phyloP scores from a whole-genome alignment of 1,140 invertebrate genomes.

The Mycetomoellerius zeteki region DNA sequence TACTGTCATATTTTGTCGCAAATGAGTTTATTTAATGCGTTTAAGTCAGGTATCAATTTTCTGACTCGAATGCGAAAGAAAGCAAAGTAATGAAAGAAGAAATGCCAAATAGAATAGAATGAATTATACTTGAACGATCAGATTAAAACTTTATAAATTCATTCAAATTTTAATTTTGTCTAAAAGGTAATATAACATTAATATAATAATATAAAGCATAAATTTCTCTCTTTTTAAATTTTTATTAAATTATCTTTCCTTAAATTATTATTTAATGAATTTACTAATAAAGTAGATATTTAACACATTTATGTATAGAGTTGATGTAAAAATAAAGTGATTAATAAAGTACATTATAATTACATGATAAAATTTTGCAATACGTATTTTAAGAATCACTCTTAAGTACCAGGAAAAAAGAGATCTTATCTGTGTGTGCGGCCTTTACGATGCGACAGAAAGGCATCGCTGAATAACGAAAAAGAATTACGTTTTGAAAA shows the following conservation, averaged over 20 bases:
- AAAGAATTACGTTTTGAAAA: slow-evolving; percentile 74
- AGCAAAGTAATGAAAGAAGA: not conserved
- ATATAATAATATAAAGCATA: not conserved
- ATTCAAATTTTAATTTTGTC: not conserved
- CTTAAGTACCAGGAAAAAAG: not conserved
- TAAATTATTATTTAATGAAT: too few relatives aligned
- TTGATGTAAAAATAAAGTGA: not conserved
- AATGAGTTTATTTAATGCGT: slow-evolving; percentile 13
- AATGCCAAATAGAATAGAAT: not conserved
- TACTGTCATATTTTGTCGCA: slow-evolving; percentile 61
- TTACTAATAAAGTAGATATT: not conserved
- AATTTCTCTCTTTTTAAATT: not conserved
- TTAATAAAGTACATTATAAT: slow-evolving; percentile 9
- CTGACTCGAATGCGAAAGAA: not conserved
- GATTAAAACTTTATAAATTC: not conserved
- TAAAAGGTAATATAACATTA: not conserved
- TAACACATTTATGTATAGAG: not conserved
- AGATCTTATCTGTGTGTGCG: slow-evolving; percentile 37
- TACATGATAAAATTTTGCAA: not conserved
- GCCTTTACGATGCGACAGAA: slow-evolving; percentile 6
- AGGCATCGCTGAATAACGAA: not conserved
- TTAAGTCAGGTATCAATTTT: slow-evolving; percentile 3
- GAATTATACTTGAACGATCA: not conserved
- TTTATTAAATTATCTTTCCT: too few relatives aligned
- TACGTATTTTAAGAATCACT: not conserved